Percentiles rank a stretch among this genome's conserved stretches.
These are phyloP conservation scores for Tylochromis polylepis DNA, from an alignment of 2,113 vertebrate genomes.

Conservation along the genomic window DNA sequence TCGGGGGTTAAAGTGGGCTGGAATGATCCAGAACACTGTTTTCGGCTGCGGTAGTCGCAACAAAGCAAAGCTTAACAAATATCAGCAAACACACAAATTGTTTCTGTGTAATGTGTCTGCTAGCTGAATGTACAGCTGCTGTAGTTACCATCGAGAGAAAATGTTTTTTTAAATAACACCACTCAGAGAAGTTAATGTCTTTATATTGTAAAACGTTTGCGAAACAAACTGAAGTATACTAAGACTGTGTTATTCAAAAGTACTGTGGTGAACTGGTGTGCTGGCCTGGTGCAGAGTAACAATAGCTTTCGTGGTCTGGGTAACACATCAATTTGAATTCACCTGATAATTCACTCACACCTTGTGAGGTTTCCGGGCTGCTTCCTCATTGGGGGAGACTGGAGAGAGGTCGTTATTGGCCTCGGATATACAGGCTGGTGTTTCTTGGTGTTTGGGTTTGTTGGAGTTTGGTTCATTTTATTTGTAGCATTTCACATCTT, in stretches of 20 bases:
- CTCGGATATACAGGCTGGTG: background rate
- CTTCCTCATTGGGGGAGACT: background rate
- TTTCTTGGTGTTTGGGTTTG: background rate
- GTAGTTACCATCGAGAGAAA: background rate
- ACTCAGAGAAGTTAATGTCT: background rate
- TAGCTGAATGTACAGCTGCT: background rate
- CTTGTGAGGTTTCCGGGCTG: background rate
- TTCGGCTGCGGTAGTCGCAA: too few species aligned
- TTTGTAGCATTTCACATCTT: background rate
- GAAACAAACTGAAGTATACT: background rate
- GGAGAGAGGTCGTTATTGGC: background rate
- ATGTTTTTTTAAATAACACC: background rate
- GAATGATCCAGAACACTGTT: too few species aligned
- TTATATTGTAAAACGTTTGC: background rate
- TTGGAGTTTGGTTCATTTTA: background rate
- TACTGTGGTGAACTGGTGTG: background rate
- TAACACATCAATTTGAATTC: background rate
- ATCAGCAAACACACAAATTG: background rate
- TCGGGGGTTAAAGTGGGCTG: background rate
- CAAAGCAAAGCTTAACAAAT: background rate
- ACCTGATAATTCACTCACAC: background rate
- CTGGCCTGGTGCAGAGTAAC: background rate
- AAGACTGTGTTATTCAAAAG: background rate
- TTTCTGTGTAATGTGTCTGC: background rate
- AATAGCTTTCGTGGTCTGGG: background rate